A percentile compares a stretch with the other conserved stretches of the same genome.
Evolutionary conservation across 2,888 invertebrate species (phyloP).

Genomic region (Spodoptera picta): DNA sequence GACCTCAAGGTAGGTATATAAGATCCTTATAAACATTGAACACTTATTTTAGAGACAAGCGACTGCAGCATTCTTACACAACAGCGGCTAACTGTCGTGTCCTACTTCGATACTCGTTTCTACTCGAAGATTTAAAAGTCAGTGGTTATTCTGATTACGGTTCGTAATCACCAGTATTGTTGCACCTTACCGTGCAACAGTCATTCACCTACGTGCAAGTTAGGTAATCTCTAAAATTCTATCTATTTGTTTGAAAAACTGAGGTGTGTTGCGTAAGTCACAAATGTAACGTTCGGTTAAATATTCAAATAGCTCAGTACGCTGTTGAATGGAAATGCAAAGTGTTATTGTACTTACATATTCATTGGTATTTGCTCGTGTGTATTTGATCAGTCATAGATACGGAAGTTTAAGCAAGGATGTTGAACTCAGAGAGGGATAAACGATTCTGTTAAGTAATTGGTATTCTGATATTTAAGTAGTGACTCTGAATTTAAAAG

Average conservation of each 20-base stretch:
- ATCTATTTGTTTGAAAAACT: too few relatives aligned
- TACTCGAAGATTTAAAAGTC: conserved; percentile 1
- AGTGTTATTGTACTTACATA: conserved; percentile 1
- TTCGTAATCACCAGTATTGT: too few relatives aligned
- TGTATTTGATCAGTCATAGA: background rate
- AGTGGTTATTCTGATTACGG: background rate
- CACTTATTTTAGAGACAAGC: background rate
- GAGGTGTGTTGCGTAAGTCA: background rate
- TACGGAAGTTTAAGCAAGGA: background rate
- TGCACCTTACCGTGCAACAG: too few relatives aligned
- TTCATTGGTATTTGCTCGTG: conserved; percentile 1
- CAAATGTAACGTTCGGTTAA: background rate
- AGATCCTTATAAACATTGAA: background rate
- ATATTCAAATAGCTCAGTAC: conserved; percentile 1
- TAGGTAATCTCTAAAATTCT: too few relatives aligned
- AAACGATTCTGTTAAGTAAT: too few relatives aligned
- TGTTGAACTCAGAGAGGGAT: too few relatives aligned
- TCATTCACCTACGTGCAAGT: too few relatives aligned
- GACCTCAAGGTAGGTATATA: background rate
- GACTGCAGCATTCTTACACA: conserved; percentile 1
- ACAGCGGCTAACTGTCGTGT: conserved; percentile 5
- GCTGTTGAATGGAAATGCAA: background rate
- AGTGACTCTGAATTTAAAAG: too few relatives aligned
- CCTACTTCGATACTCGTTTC: background rate
- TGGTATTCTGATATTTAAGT: too few relatives aligned